Evolutionary conservation across 35 echinoderm and acorn worm species (phyloP).

Genomic region (Apostichopus californicus): DNA sequence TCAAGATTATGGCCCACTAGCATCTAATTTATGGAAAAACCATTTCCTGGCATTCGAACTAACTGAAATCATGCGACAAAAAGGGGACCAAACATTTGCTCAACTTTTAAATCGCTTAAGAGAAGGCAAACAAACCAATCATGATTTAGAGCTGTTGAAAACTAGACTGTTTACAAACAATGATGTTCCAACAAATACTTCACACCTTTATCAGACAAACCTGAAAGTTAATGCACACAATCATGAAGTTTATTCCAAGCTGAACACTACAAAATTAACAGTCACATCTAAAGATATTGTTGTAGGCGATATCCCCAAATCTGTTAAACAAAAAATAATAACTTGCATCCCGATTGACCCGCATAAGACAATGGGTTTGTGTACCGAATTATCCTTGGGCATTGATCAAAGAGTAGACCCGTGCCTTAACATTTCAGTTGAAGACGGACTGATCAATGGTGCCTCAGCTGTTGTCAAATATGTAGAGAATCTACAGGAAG

Average conservation of each 20-base stretch:
- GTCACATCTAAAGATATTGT: conserved; percentile 9
- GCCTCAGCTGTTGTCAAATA: conserved; percentile 12
- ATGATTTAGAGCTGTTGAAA: not conserved
- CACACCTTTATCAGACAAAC: conserved; percentile 28
- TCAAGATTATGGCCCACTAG: not conserved
- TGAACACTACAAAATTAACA: conserved; percentile 15
- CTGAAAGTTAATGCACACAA: not conserved
- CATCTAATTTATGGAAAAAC: not conserved
- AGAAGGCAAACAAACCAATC: conserved; percentile 30
- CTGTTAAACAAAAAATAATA: conserved; percentile 1
- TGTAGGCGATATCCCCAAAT: not conserved
- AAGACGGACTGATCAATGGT: conserved; percentile 53
- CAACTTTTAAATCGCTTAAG: not conserved
- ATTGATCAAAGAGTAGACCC: not conserved
- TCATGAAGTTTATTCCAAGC: conserved; percentile 8
- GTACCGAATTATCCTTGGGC: not conserved
- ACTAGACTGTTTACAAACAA: not conserved
- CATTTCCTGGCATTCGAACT: conserved; percentile 40
- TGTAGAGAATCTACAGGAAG: not conserved
- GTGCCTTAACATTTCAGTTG: conserved; percentile 11
- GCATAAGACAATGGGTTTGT: conserved; percentile 15
- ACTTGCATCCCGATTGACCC: conserved; percentile 2
- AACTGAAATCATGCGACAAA: conserved; percentile 7
- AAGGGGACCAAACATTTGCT: conserved; percentile 48
- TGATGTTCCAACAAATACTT: not conserved